Evolutionary conservation across 2,113 vertebrate species (phyloP).

Genomic region (Nothoprocta perdicaria): DNA sequence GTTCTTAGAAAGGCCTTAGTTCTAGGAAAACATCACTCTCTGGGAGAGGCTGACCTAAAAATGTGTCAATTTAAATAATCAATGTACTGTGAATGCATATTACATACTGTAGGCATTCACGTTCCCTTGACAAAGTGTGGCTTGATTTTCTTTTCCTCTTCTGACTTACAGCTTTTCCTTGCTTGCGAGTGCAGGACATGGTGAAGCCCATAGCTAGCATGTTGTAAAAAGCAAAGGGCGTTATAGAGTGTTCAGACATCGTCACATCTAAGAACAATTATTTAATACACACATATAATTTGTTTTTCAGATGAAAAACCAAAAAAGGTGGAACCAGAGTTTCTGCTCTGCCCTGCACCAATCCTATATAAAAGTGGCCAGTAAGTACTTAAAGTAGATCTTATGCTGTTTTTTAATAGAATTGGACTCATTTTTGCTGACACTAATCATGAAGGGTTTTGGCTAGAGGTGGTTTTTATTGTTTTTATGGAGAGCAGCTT

Average conservation of each 20-base stretch:
- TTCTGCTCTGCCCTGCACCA: constrained; percentile 91
- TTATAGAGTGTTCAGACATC: accelerated
- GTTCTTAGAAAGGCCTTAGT: accelerated
- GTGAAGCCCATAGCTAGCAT: not conserved
- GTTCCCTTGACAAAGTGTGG: not conserved
- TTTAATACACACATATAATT: not conserved
- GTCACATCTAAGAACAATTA: not conserved
- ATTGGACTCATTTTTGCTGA: not conserved
- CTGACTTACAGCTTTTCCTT: not conserved
- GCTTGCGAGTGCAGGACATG: not conserved
- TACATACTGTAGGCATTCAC: not conserved
- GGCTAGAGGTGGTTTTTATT: not conserved
- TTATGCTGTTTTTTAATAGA: not conserved
- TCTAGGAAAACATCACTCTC: not conserved
- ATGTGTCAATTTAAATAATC: not conserved
- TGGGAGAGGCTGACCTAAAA: not conserved
- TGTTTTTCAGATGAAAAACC: constrained; percentile 86
- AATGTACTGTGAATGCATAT: accelerated
- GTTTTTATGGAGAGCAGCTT: not conserved
- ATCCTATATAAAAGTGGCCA: constrained; percentile 87
- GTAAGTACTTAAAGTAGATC: constrained; percentile 82
- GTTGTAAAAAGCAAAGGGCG: not conserved
- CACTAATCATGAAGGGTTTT: not conserved
- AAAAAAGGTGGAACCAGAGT: constrained; percentile 78
- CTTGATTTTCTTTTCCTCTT: not conserved